phyloP scores from a whole-genome alignment of 2,113 vertebrate species.

The Periophthalmodon schlosseri region DNA sequence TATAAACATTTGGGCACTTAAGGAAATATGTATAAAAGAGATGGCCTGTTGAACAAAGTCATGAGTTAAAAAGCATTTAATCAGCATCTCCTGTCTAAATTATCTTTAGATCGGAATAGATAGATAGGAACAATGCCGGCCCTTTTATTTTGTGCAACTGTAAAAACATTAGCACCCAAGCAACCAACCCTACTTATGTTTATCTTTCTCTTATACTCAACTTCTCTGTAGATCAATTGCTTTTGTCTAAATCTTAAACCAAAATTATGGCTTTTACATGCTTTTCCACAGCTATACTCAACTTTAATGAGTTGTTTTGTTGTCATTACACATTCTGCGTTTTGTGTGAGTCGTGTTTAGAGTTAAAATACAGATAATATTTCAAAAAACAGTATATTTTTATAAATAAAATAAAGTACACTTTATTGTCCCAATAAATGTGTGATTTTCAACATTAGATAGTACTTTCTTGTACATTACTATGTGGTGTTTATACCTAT shows the following conservation, averaged over 20 bases:
- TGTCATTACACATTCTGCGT: neutral
- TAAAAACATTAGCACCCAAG: neutral
- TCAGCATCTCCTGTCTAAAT: neutral
- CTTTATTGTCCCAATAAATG: no score
- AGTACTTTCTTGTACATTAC: no score
- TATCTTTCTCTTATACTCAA: neutral
- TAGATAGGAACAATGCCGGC: no score
- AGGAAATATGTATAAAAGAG: neutral
- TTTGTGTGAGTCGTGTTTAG: no score
- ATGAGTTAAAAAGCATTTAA: neutral
- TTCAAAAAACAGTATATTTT: no score
- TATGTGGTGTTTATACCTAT: no score
- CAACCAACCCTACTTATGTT: neutral
- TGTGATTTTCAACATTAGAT: no score
- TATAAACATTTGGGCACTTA: neutral
- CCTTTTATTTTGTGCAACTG: neutral
- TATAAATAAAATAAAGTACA: no score
- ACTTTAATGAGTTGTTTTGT: neutral
- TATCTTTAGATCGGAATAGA: no score
- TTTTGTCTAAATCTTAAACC: neutral
- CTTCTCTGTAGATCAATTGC: neutral
- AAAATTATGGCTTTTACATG: neutral
- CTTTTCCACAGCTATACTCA: neutral
- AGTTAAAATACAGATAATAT: no score
- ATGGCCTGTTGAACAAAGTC: neutral